Evolutionary conservation across 37 sponge, comb jelly and placozoan species (phyloP).

Genomic region (Mnemiopsis leidyi): DNA sequence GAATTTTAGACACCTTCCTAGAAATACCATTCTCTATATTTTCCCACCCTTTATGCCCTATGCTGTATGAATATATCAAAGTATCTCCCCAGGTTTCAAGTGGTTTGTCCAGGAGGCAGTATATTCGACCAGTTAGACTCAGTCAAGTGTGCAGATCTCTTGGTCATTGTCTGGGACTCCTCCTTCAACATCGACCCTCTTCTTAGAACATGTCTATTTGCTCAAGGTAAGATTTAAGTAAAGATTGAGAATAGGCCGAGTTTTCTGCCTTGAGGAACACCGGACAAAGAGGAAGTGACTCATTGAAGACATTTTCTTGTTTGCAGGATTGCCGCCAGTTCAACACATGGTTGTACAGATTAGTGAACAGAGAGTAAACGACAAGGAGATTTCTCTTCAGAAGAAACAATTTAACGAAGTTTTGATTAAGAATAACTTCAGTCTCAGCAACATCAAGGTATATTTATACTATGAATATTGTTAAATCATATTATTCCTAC

Average conservation of each 20-base stretch:
- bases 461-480: too few species aligned
- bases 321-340: slow-evolving; percentile 3
- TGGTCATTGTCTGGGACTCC: slow-evolving; percentile 12
- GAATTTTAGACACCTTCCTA: too few species aligned
- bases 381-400: not conserved
- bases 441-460: not conserved
- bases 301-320: not conserved
- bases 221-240: slow-evolving; percentile 19
- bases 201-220: not conserved
- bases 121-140: not conserved
- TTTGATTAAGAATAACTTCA: not conserved
- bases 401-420: not conserved
- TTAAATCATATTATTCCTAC: too few species aligned
- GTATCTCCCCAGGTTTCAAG: not conserved
- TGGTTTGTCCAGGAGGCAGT: not conserved
- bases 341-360: not conserved
- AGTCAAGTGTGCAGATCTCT: slow-evolving; percentile 7
- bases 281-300: too few species aligned
- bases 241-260: too few species aligned
- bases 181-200: not conserved
- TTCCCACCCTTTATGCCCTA: too few species aligned
- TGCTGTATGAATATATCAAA: too few species aligned
- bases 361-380: not conserved
- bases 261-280: too few species aligned
- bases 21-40: too few species aligned